These are phyloP conservation scores for Enteromius viviparus DNA, from an alignment of 2,797 vertebrate species.

Conservation along the genomic window DNA sequence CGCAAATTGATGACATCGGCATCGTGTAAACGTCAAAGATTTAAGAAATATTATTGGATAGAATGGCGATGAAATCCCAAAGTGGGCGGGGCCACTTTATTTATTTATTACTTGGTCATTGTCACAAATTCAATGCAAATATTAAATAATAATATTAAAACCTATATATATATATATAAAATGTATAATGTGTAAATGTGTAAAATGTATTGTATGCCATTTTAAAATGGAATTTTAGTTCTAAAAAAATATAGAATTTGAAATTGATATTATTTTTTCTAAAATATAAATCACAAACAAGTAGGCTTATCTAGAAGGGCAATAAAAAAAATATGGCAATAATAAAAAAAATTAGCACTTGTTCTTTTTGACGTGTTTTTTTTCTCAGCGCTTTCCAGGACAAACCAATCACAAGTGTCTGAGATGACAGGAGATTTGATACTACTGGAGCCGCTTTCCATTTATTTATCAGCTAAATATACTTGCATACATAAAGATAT, in stretches of 20 bases:
- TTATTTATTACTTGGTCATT: too few relatives aligned
- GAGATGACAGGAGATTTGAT: background rate
- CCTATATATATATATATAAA: background rate
- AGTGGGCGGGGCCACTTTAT: constrained; percentile 2
- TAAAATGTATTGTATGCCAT: background rate
- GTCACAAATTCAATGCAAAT: background rate
- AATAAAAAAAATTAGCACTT: too few relatives aligned
- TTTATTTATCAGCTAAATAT: too few relatives aligned
- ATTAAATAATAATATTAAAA: too few relatives aligned
- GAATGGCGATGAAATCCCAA: background rate
- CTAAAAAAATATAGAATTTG: too few relatives aligned
- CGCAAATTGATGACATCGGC: constrained; percentile 40
- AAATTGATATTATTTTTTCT: background rate
- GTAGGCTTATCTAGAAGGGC: background rate
- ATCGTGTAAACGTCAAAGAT: background rate
- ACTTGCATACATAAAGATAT: background rate
- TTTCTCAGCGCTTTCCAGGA: background rate
- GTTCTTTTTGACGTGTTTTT: background rate
- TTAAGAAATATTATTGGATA: background rate
- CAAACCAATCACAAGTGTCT: background rate
- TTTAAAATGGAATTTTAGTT: background rate
- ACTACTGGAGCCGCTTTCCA: background rate
- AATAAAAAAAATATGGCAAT: too few relatives aligned
- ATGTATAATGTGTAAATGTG: background rate
- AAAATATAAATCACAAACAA: background rate